phyloP scores from a whole-genome alignment of 2,797 vertebrate species.

The Smutsia gigantea region DNA sequence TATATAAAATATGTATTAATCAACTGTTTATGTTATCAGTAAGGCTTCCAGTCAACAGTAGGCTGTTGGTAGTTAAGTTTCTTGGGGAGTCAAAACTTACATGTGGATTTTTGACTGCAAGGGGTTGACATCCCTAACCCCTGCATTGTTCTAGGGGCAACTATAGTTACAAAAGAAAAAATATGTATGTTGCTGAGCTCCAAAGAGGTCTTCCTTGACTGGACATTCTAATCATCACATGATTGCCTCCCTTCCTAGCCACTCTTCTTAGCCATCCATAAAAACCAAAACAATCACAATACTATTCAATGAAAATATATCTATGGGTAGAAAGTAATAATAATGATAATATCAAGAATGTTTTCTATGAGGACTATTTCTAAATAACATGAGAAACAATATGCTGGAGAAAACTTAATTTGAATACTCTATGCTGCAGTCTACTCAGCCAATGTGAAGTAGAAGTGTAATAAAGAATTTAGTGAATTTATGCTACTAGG shows the following conservation, averaged over 20 bases:
- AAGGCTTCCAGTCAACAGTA: too few species aligned
- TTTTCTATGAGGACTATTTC: slow-evolving; percentile 39
- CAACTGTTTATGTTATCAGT: too few species aligned
- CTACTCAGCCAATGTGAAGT: neutral
- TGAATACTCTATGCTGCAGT: neutral
- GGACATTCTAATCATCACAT: neutral
- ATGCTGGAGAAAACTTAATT: neutral
- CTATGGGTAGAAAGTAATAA: too few species aligned
- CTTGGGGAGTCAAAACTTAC: too few species aligned
- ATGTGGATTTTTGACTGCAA: too few species aligned
- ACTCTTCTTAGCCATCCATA: neutral
- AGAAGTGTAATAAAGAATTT: neutral
- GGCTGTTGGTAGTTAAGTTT: too few species aligned
- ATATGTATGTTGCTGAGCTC: neutral
- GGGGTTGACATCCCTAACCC: too few species aligned
- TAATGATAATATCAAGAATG: neutral
- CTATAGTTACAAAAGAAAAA: neutral
- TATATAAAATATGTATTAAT: too few species aligned
- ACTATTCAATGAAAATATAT: neutral
- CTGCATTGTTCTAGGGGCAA: too few species aligned
- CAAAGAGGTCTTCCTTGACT: neutral
- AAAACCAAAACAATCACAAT: slow-evolving; percentile 13
- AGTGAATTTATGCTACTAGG: neutral
- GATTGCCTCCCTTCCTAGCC: neutral
- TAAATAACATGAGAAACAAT: slow-evolving; percentile 7